These are phyloP conservation scores for Mormyrus hasselquistii DNA, from an alignment of 2,797 vertebrate genomes.

Conservation along the genomic window DNA sequence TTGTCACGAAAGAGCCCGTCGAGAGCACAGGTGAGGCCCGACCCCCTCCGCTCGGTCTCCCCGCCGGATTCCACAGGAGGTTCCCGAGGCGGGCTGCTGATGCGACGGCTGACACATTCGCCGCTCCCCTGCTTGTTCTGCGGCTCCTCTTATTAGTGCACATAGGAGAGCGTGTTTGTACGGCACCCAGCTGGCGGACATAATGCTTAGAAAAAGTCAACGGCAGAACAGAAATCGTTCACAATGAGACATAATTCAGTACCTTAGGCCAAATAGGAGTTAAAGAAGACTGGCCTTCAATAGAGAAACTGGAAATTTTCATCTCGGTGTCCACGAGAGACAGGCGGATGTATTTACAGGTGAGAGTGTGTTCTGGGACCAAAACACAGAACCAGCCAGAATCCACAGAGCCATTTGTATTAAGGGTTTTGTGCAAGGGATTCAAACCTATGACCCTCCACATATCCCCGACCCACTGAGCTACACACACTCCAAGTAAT, in stretches of 20 bases:
- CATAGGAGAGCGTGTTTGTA: background rate
- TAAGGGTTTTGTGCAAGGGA: background rate
- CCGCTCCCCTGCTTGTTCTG: background rate
- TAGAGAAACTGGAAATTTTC: background rate
- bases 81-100: too few relatives aligned
- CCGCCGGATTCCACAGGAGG: background rate
- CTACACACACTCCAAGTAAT: background rate
- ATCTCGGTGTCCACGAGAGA: background rate
- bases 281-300: background rate
- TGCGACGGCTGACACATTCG: background rate
- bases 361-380: background rate
- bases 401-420: background rate
- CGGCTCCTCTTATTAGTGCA: background rate
- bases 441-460: background rate
- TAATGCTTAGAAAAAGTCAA: constrained; percentile 2
- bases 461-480: background rate
- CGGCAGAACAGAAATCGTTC: background rate
- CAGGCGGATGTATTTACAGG: background rate
- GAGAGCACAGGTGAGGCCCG: constrained; percentile 12
- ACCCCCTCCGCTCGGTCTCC: background rate
- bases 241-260: background rate
- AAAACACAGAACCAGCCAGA: background rate
- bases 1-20: background rate
- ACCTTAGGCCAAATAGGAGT: background rate
- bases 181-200: background rate